Percentiles rank a stretch among this genome's conserved stretches.
Conservation (phyloP, 2,797 vertebrate species). For the Sparidentex hasta region DNA sequence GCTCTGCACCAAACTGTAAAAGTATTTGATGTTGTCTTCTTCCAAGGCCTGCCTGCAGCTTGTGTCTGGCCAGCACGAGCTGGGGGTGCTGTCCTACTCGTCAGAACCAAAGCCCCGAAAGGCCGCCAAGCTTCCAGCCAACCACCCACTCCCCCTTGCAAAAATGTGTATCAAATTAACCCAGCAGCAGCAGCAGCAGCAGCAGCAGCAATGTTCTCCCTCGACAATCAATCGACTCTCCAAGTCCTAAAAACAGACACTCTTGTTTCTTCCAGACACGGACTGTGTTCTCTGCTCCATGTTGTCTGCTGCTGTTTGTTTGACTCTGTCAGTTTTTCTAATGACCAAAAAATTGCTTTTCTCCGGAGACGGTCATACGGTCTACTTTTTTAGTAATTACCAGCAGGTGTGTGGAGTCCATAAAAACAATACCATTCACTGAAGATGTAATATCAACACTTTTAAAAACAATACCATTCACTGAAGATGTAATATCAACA, state of each 20-base stretch:
- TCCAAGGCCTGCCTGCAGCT: slow-evolving; percentile 57
- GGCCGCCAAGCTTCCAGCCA: slow-evolving; percentile 59
- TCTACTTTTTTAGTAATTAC: slow-evolving; percentile 57
- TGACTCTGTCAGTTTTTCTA: slow-evolving; percentile 68
- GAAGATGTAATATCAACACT: slow-evolving; percentile 39
- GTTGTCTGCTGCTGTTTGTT: slow-evolving; percentile 74
- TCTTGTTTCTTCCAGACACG: slow-evolving; percentile 70
- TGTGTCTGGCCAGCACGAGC: slow-evolving; percentile 59
- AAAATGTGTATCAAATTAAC: slow-evolving; percentile 86
- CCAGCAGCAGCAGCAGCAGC: slow-evolving; percentile 72
- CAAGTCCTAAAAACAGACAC: slow-evolving; percentile 76
- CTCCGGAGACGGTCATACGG: slow-evolving; percentile 40
- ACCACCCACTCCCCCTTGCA: slow-evolving; percentile 52
- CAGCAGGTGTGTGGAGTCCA: slow-evolving; percentile 55
- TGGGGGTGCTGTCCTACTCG: slow-evolving; percentile 63
- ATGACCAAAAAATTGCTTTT: slow-evolving; percentile 63
- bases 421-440: slow-evolving; percentile 16
- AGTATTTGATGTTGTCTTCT: slow-evolving; percentile 51
- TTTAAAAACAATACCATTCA: slow-evolving; percentile 19
- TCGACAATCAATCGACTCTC: slow-evolving; percentile 71
- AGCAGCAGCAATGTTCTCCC: slow-evolving; percentile 72
- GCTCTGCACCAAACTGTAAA: slow-evolving; percentile 37
- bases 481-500: slow-evolving; percentile 44
- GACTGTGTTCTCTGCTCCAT: slow-evolving; percentile 59
- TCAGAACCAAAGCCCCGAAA: slow-evolving; percentile 66